These are phyloP conservation scores for Drosophila multiciliata DNA, from an alignment of 2,888 invertebrate genomes.

Conservation along the genomic window DNA sequence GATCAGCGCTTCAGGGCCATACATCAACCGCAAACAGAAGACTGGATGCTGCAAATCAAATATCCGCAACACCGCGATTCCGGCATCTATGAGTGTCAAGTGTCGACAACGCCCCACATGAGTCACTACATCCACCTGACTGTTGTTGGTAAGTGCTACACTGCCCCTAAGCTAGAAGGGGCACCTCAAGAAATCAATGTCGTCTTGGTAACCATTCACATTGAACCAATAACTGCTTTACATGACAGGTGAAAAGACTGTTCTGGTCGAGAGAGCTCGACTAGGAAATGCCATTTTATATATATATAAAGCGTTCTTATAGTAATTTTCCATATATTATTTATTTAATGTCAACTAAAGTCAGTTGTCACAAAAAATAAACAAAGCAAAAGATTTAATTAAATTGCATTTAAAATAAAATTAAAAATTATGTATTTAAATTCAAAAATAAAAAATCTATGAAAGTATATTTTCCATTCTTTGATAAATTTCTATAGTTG, in stretches of 20 bases:
- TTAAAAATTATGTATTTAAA: too few relatives aligned
- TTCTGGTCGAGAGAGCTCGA: not conserved
- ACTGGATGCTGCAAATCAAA: conserved; percentile 96
- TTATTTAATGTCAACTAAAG: too few relatives aligned
- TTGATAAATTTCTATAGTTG: not conserved
- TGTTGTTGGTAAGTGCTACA: conserved; percentile 91
- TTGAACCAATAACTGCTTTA: not conserved
- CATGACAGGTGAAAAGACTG: not conserved
- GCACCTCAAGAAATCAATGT: not conserved
- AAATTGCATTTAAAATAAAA: too few relatives aligned
- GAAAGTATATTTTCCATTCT: not conserved
- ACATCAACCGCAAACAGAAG: conserved; percentile 93
- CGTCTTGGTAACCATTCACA: not conserved
- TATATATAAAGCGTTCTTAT: not conserved
- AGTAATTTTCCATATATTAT: too few relatives aligned
- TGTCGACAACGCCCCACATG: conserved; percentile 96
- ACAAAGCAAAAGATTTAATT: too few relatives aligned
- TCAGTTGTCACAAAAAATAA: too few relatives aligned
- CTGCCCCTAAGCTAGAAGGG: not conserved
- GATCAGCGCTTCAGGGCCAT: conserved; percentile 96
- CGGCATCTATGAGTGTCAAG: conserved; percentile 97
- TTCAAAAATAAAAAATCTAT: too few relatives aligned
- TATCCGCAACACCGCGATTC: conserved; percentile 94
- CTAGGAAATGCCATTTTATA: not conserved
- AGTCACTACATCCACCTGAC: conserved; percentile 96